Base-by-base conservation (phyloP, 2,888 invertebrate genomes). In the Parapristionchus giblindavisi region DNA sequence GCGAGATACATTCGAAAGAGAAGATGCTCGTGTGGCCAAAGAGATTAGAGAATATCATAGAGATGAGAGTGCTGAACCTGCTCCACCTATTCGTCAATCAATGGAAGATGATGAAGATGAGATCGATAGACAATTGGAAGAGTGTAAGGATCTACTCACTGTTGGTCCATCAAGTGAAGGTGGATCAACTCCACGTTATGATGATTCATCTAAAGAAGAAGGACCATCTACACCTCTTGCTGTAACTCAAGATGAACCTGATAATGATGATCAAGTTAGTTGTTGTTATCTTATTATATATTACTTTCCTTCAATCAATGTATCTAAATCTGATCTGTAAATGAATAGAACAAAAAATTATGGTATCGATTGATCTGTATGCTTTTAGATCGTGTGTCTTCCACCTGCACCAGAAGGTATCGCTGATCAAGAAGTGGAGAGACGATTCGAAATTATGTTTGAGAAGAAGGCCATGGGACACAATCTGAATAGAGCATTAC, bases 1-100 rank as follows among this genome's bases (percentile, higher is more conserved):
- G 54, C 34, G 43, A 38, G 70, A 70, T 40, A 54, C 70, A n/a
- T 70, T 70, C 54, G 70, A 70, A n/a, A 52, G 27, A 38, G 70
- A 54, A 38, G 14, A 63, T 27, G 32, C 4, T 8, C 0, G 29
- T 21, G 5, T 34, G n/a, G 1, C 11, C 21, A 34, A 34, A 60
- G 14, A 8, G 21, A 34, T n/a, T 34, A 58, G 52, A 24, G n/a
- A 52, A 27, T 27, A 27, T n/a, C n/a, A n/a, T 52, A 21, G 38
- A 60, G 58, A 60, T n/a, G 21, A 8, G 68, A 36, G 54, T 27
- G 72, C 38, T 32, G 72, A 72, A 34, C 72, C 72, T 2, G 72
- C 72, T 2, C 72, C 72, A 17, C 72, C 72, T 32, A 17, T 60
- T 5, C 56, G 72, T n/a, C 72, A 56, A 29, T 60, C 72, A 48